Evolutionary conservation across 37 sponge, comb jelly and placozoan genomes (phyloP), one percentile per base, ranked within the genome.

Genomic region (Haliclona indistincta): DNA sequence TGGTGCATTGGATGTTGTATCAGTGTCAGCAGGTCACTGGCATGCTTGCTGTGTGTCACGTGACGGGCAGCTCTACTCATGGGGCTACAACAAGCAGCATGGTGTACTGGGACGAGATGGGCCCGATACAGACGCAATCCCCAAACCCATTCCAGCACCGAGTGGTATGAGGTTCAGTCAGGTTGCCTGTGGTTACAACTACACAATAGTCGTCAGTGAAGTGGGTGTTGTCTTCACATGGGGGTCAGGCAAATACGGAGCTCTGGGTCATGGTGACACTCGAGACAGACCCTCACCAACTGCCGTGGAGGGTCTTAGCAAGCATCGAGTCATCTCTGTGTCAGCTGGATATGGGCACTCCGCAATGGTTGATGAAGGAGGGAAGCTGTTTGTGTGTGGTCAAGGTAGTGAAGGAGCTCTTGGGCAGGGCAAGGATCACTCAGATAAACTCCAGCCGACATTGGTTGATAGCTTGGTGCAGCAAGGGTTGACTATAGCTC

Each of bases 181-280:
- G 13, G 76, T 86, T 23, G 43, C 81, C 42, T 86, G 87, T 68
- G 87, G 87, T 4, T 74, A 75, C 75, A 86, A 86, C 71, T 86
- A 55, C 64, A 86, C 70, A 26, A 64, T 65, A 66, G 87, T 74
- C 0, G 43, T 86, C 34, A 42, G 36, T 51, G 70, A 43, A 20
- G 55, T 54, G 15, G 75, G 87, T 43, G 22, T 26, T 41, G 52
- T 51, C 32, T 86, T 40, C 23, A 79, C 87, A 38, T 86, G 87
- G 87, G 87, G 87, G 28, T 43, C 43, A 33, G 81, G 81, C n/a
- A 74, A 53, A 34, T 67, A 80, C 42, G 87, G 87, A 0, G 87
- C 79, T 5, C 41, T 86, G 43, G 87, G 87, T 22, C 80, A 86
- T 29, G 87, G 87, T 22, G 67, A 79, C 37, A 42, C 8, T 15